These are phyloP conservation scores for Drosophila neotestacea DNA, from an alignment of 2,888 invertebrate genomes.

Conservation along the genomic window DNA sequence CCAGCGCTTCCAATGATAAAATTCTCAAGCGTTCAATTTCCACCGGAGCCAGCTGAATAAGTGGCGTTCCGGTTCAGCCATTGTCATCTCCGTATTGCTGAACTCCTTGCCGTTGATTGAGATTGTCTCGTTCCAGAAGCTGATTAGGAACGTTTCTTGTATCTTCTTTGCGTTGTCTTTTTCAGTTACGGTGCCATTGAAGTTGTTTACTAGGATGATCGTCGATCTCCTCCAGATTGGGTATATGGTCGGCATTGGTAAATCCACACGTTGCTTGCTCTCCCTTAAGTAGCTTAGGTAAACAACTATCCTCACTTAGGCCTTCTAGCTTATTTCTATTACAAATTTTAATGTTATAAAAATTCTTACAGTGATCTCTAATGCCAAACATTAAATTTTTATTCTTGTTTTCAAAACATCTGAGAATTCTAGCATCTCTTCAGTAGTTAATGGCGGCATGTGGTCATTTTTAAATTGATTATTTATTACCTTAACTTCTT, in stretches of 20 bases:
- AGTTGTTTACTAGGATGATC: not conserved
- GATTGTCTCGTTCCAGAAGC: slow-evolving; percentile 6
- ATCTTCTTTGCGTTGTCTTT: not conserved
- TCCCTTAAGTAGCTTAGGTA: slow-evolving; percentile 4
- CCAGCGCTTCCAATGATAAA: slow-evolving; percentile 1
- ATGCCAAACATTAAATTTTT: not conserved
- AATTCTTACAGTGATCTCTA: slow-evolving; percentile 1
- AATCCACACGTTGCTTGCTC: not conserved
- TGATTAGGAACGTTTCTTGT: not conserved
- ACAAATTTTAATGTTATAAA: not conserved
- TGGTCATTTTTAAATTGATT: not conserved
- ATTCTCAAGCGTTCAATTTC: not conserved
- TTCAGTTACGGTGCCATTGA: not conserved
- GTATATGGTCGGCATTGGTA: not conserved
- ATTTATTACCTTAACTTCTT: slow-evolving; percentile 1
- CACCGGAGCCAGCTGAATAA: slow-evolving; percentile 2
- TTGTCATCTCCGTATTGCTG: slow-evolving; percentile 3
- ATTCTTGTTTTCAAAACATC: slow-evolving; percentile 5
- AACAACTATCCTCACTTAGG: not conserved
- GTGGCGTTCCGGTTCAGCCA: not conserved
- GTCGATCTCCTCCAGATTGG: not conserved
- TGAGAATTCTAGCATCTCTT: slow-evolving; percentile 9
- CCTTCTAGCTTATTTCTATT: not conserved
- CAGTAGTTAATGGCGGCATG: slow-evolving; percentile 2
- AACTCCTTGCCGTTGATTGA: slow-evolving; percentile 6